Conservation (phyloP, 1,140 invertebrate species). For the Drosophila tropicalis region DNA sequence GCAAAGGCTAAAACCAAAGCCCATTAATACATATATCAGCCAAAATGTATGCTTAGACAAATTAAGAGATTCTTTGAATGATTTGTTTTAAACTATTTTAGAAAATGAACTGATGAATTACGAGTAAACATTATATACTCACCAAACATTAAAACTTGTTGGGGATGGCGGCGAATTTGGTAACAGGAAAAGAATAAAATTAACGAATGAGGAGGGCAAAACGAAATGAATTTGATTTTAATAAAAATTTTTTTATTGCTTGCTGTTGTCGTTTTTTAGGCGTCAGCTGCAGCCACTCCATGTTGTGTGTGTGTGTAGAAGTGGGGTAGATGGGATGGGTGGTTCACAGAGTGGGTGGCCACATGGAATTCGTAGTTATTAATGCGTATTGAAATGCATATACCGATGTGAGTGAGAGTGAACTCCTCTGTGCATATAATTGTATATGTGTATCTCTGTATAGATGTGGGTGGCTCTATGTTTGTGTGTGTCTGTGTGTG, state of each 20-base stretch:
- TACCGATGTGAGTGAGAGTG: slow-evolving; percentile 50
- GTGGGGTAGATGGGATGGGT: background rate
- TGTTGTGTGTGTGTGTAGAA: slow-evolving; percentile 21
- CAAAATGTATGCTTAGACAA: slow-evolving; percentile 19
- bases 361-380: slow-evolving; percentile 80
- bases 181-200: slow-evolving; percentile 56
- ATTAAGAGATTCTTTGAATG: background rate
- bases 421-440: slow-evolving; percentile 18
- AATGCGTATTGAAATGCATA: slow-evolving; percentile 77
- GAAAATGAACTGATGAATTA: background rate
- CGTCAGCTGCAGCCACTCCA: slow-evolving; percentile 60
- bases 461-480: background rate
- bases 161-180: slow-evolving; percentile 31
- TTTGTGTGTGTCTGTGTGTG: slow-evolving; percentile 19
- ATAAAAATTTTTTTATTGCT: slow-evolving; percentile 31
- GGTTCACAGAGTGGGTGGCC: slow-evolving; percentile 37
- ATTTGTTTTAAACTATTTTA: slow-evolving; percentile 25
- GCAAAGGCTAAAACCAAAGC: background rate
- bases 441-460: slow-evolving; percentile 24
- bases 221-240: slow-evolving; percentile 73
- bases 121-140: background rate
- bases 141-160: no score
- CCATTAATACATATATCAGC: background rate
- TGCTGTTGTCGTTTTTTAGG: slow-evolving; percentile 74
- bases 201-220: slow-evolving; percentile 64